Conservation (phyloP, 2,797 vertebrate species). For the Meda fulgida region DNA sequence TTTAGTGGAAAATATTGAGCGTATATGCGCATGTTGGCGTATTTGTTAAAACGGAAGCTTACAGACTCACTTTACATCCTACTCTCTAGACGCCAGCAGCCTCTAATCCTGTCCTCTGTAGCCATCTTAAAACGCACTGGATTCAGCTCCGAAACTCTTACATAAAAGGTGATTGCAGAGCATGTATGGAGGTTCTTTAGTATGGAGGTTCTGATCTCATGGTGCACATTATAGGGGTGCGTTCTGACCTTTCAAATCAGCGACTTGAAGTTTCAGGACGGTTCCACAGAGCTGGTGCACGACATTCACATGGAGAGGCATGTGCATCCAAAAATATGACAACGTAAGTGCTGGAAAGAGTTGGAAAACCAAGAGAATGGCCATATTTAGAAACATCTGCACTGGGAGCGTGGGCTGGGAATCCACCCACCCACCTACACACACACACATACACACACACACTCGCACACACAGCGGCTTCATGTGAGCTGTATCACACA, state of each 20-base stretch:
- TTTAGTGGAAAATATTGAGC: neutral
- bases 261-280: constrained; percentile 36
- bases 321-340: constrained; percentile 61
- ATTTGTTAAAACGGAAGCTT: constrained; percentile 13
- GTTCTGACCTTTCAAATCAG: constrained; percentile 30
- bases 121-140: constrained; percentile 39
- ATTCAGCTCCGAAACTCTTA: constrained; percentile 21
- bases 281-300: constrained; percentile 47
- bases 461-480: neutral
- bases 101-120: constrained; percentile 39
- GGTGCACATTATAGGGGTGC: constrained; percentile 1
- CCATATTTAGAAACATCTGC: constrained; percentile 53
- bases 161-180: constrained; percentile 20
- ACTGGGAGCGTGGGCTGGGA: constrained; percentile 44
- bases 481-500: constrained; percentile 34
- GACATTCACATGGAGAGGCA: constrained; percentile 59
- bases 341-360: constrained; percentile 42
- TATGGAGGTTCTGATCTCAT: neutral
- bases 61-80: constrained; percentile 17
- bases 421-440: constrained; percentile 43
- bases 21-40: neutral
- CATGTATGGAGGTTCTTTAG: neutral
- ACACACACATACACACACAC: neutral
- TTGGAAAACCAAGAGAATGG: constrained; percentile 51
- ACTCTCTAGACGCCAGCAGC: constrained; percentile 6